Evolutionary conservation across 30 jellyfish, hydroid and myxozoan genomes (phyloP), one percentile per base, ranked within the genome.

Genomic region (Pseudorhiza aurosa): DNA sequence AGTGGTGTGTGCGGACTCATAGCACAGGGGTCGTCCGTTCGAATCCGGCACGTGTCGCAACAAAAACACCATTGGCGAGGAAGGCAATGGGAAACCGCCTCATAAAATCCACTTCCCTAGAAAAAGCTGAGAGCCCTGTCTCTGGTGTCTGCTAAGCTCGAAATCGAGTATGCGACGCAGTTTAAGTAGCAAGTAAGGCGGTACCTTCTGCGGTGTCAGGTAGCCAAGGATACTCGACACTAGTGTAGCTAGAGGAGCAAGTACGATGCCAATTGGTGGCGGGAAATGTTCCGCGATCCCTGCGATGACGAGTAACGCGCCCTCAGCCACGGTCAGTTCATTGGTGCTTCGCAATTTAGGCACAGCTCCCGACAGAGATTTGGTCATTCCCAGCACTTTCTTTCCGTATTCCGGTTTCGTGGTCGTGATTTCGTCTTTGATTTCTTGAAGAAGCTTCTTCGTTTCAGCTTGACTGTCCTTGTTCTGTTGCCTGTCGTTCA

Each of bases 221-320:
- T 14, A 39, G 30, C 82, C 82, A 68, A 68, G 62, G 22, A 68
- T 33, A 29, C 82, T 68, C 22, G 82, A 68, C 8, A 68, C 82
- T 15, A 68, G 30, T 1, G 82, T 30, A 0, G 82, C 82, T 18
- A 68, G 62, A 43, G 82, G n/a, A 4, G 82, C 65, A 21, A 68
- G 50, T 9, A 68, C 82, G 46, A 68, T 42, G 21, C 82, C 82
- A 1, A 32, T 47, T 19, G 82, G 82, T 28, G 67, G 67, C 8
- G 82, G 82, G 49, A 68, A 68, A 68, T 40, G 44, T 15, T 68
- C 82, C 6, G 82, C 67, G 11, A 68, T 43, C 46, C 82, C 82
- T 22, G 82, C 62, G 14, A 68, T 43, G 2, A 68, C 82, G 28
- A 45, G 17, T 0, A 68, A 29, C 0, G 82, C 82, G 32, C 82